Conservation (phyloP, 2,113 vertebrate genomes). For the Eulemur rufifrons region DNA sequence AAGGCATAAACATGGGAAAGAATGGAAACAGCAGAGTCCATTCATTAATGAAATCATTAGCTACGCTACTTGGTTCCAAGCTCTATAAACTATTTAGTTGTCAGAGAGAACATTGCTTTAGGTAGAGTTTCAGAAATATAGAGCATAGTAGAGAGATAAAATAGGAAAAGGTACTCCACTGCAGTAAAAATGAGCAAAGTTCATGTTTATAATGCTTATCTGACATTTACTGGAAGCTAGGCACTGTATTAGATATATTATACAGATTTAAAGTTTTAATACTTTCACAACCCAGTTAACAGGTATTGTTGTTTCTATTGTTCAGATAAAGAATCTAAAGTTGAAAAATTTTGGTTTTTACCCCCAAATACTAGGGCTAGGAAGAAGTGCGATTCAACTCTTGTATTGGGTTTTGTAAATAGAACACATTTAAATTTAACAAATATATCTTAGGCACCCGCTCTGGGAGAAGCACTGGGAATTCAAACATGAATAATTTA, state of each 20-base stretch:
- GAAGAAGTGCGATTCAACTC: not conserved
- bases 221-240: not conserved
- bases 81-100: not conserved
- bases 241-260: not conserved
- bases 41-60: conserved; percentile 46
- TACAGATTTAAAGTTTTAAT: not conserved
- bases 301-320: not conserved
- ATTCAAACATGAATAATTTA: not conserved
- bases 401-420: not conserved
- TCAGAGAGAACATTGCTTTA: not conserved
- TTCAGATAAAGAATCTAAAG: conserved; percentile 22
- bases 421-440: not conserved
- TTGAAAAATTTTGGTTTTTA: not conserved
- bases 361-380: not conserved
- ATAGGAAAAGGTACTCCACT: not conserved
- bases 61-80: not conserved
- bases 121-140: not conserved
- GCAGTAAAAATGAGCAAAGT: not conserved
- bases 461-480: not conserved
- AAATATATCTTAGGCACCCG: not conserved
- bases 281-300: not conserved
- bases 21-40: conserved; percentile 6
- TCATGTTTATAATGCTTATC: not conserved
- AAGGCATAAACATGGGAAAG: not conserved
- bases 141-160: conserved; percentile 1